A percentile compares a stretch with the other conserved stretches of the same genome.
Evolutionary conservation across 2,113 vertebrate genomes (phyloP).

Genomic region (Actenoides lindsayi): DNA sequence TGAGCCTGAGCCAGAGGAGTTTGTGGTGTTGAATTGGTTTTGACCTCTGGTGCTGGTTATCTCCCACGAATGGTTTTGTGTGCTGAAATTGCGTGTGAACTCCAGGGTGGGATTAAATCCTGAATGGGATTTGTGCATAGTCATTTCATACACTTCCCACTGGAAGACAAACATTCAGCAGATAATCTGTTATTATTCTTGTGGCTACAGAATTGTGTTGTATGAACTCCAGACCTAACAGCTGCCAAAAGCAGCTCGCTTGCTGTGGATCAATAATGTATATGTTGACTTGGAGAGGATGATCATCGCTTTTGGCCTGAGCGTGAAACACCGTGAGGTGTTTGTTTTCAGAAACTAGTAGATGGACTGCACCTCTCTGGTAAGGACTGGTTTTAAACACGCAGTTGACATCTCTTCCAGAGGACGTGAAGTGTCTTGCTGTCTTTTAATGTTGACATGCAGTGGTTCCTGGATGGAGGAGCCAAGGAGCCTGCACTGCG

Average conservation of each 20-base stretch:
- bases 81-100: neutral
- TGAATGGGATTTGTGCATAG: conserved; percentile 39
- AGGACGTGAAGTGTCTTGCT: neutral
- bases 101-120: conserved; percentile 27
- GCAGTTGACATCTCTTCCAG: neutral
- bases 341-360: neutral
- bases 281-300: neutral
- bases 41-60: neutral
- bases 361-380: neutral
- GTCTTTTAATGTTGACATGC: rapidly evolving
- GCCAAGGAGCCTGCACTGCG: neutral
- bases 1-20: neutral
- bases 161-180: conserved; percentile 24
- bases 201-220: neutral
- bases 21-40: neutral
- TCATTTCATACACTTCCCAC: conserved; percentile 23
- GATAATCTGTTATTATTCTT: conserved; percentile 9
- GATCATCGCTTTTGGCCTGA: neutral
- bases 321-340: neutral
- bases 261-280: neutral
- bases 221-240: neutral
- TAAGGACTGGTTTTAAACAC: neutral
- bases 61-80: neutral
- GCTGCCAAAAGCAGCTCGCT: neutral
- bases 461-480: neutral